Evolutionary conservation across 2,888 invertebrate genomes (phyloP).

Genomic region (Brachypalpus laphriformis): DNA sequence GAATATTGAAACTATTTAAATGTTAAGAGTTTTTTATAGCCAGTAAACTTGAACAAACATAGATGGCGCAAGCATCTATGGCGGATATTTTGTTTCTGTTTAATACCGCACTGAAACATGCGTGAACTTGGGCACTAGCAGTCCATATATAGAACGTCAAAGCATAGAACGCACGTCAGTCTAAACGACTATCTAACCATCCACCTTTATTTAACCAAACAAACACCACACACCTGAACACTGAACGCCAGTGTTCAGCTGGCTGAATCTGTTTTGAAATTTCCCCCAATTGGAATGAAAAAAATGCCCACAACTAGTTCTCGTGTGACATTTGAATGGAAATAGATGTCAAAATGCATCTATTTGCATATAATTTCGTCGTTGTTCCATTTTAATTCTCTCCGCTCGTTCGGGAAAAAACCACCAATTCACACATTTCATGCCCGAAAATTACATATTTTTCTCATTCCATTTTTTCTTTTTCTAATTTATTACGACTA

Average conservation of each 20-base stretch:
- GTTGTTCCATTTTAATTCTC: conserved; percentile 61
- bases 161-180: too few relatives aligned
- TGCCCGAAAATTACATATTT: conserved; percentile 10
- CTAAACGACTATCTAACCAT: conserved; percentile 13
- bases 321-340: conserved; percentile 72
- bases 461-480: conserved; percentile 49
- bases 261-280: conserved; percentile 51
- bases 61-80: too few relatives aligned
- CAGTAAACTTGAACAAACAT: too few relatives aligned
- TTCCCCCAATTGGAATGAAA: conserved; percentile 63
- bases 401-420: conserved; percentile 6
- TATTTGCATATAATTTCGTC: conserved; percentile 66
- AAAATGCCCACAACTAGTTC: conserved; percentile 63
- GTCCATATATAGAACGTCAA: too few relatives aligned
- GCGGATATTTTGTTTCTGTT: too few relatives aligned
- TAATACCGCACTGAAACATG: too few relatives aligned
- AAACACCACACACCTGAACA: not conserved
- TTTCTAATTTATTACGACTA: conserved; percentile 36
- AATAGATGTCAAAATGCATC: conserved; percentile 73
- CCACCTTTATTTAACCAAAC: not conserved
- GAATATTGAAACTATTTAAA: too few relatives aligned
- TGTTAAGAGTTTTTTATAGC: too few relatives aligned
- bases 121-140: too few relatives aligned
- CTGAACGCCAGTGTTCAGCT: conserved; percentile 15
- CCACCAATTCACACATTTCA: conserved; percentile 39